Evolutionary conservation across 2,113 vertebrate species (phyloP), one percentile per base, ranked within the genome.

Genomic region (Turnix velox): DNA sequence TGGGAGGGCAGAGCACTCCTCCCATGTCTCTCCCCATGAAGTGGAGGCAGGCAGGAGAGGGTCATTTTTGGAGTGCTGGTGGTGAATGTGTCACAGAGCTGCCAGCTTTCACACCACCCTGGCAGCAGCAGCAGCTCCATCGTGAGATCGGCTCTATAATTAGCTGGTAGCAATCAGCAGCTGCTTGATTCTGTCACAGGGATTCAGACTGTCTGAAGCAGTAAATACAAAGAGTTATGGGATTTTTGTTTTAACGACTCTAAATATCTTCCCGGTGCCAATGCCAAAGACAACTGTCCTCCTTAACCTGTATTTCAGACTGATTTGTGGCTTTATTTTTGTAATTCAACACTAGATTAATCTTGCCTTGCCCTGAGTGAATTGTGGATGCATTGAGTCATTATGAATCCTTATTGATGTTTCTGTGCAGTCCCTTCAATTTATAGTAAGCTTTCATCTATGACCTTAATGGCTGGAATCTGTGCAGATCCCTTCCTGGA

Each of bases 11-110:
- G 46, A 2, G 2, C 1, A 1, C 73, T 35, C 49, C 62, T 69
- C 16, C 71, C 3, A 3, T 14, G 27, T 49, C 58, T 43, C 37
- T 72, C 35, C 35, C 94, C 78, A 84, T 42, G 95, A 62, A 92
- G 87, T 20, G 91, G 61, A 63, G 93, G 55, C 8, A 12, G 77
- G 62, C 9, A 8, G 51, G 91, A 90, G 69, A 2, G 7, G 84
- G 75, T 66, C 57, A 62, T 69, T 94, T 97, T 94, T 96, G 88
- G 93, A 96, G 81, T 43, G 85, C 83, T 87, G 61, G 71, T 97
- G 93, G 81, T 90, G 94, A 94, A 89, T 92, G 93, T 96, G 86
- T 93, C 72, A 13, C 9, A 10, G 73, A 94, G 78, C 86, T 91
- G 91, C 72, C 72, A 92, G 73, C 94, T 77, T 94, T 96, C 94